phyloP scores from a whole-genome alignment of 2,888 invertebrate species.

The Drosophila nr. fundita region DNA sequence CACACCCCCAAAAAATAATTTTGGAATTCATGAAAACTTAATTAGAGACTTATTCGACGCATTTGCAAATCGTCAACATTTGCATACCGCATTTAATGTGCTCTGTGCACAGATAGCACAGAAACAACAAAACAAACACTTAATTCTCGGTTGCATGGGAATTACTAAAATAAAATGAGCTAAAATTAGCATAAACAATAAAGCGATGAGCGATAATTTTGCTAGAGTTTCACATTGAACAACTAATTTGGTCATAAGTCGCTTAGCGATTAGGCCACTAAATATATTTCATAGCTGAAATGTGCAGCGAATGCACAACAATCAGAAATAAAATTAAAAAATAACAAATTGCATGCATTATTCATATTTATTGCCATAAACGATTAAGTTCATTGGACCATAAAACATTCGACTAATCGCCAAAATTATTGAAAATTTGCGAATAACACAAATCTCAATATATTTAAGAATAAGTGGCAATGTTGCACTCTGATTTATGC shows the following conservation, averaged over 20 bases:
- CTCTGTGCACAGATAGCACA: slow-evolving; percentile 57
- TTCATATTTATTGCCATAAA: slow-evolving; percentile 26
- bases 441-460: background rate
- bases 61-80: slow-evolving; percentile 63
- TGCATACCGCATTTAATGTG: slow-evolving; percentile 76
- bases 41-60: slow-evolving; percentile 69
- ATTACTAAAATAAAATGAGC: slow-evolving; percentile 75
- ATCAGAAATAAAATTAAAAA: slow-evolving; percentile 46
- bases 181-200: slow-evolving; percentile 76
- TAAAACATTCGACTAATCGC: slow-evolving; percentile 16
- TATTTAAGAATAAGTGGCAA: background rate
- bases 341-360: slow-evolving; percentile 49
- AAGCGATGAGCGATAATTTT: slow-evolving; percentile 74
- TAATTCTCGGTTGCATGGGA: slow-evolving; percentile 17
- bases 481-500: background rate
- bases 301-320: slow-evolving; percentile 13
- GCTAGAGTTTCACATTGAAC: slow-evolving; percentile 57
- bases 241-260: slow-evolving; percentile 67
- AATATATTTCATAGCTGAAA: slow-evolving; percentile 57
- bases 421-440: background rate
- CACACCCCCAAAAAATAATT: slow-evolving; percentile 35
- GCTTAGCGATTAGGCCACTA: slow-evolving; percentile 27
- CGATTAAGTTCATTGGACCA: background rate
- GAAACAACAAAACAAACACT: slow-evolving; percentile 46
- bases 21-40: slow-evolving; percentile 73